Evolutionary conservation across 2,797 vertebrate species (phyloP), one percentile per base, ranked within the genome.

Genomic region (Manis javanica): DNA sequence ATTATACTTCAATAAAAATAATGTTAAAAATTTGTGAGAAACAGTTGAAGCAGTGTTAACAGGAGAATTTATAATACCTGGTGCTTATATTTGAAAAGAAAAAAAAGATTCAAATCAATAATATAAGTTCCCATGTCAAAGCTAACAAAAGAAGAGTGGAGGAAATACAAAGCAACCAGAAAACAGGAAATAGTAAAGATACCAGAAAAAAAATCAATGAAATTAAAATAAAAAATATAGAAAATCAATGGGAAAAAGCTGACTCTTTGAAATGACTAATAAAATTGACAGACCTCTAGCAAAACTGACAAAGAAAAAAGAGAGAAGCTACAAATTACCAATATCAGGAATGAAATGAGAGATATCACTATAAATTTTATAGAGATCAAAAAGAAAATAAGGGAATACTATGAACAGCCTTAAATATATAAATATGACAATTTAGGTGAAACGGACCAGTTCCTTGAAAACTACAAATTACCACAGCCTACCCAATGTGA

Each of bases 41-140:
- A 86, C 49, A 82, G n/a, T 31, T 91, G 24, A 86, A 91, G 2
- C 7, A 69, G 53, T 66, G 61, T 64, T 81, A 59, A 78, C 19
- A 96, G 46, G 29, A 77, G 95, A 95, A 86, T 75, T 69, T 81
- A 89, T 77, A 89, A 29, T 37, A 75, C 59, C 77, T 64, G 81
- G 64, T 83, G 55, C 11, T 77, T 95, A 7, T 39, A 83, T 53
- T 82, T 89, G 61, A 75, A 92, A 92, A 59, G 11, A 64, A 24
- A 15, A 46, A 84, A 96, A 93, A 78, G 7, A 2, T 1, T 71
- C 37, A 95, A 90, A 59, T 74, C 51, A 95, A 64, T 85, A 61
- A 87, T 42, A 9, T 68, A 91, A 42, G 34, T 4, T 71, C 24
- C 42, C 14, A 66, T 5, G 49, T 57, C 31, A 87, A 84, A 72